Evolutionary conservation across 2,797 vertebrate species (phyloP), one percentile per base, ranked within the genome.

Genomic region (Lepus townsendii): DNA sequence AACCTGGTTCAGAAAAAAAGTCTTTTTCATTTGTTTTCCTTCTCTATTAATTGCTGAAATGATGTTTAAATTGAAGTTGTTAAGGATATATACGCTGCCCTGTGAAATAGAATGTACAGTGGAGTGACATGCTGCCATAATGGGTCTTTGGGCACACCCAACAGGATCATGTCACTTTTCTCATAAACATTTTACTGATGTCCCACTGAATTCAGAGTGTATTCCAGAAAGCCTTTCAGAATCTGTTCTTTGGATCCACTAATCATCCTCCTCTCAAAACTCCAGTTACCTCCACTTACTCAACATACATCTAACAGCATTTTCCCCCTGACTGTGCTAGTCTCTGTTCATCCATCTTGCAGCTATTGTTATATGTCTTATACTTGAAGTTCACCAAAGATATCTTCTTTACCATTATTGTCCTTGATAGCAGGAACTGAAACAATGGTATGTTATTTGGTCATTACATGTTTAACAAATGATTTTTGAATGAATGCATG

Each of bases 1-100:
- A 94, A 88, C 83, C 85, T 60, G 11, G 1, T 79, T 93, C 80
- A 85, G 6, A 73, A 87, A 86, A 63, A 90, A 71, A 20, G 30
- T 65, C 50, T 80, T 54, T 82, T 69, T 93, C 50, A 57, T 54
- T 91, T 3, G 20, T 76, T 71, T 82, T 91, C 32, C 22, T 35
- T 72, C 16, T 63, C 52, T 65, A 90, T 6, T 27, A 66, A 71
- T 47, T 73, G 60, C 0, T 57, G n/a, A 77, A 96, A 73, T 83
- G 0, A 1, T 10, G 1, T 71, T 73, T 50, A 75, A 73, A 54
- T 26, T 68, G 19, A 93, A 83, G 62, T 73, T 35, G 14, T 68
- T 68, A 83, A 54, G 47, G 19, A 42, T 83, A 78, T 69, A 84
- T 57, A 78, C 7, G 26, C 0, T 47, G 16, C 27, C 47, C 30